Conservation (phyloP, 2,113 vertebrate species). For the Paralichthys olivaceus region DNA sequence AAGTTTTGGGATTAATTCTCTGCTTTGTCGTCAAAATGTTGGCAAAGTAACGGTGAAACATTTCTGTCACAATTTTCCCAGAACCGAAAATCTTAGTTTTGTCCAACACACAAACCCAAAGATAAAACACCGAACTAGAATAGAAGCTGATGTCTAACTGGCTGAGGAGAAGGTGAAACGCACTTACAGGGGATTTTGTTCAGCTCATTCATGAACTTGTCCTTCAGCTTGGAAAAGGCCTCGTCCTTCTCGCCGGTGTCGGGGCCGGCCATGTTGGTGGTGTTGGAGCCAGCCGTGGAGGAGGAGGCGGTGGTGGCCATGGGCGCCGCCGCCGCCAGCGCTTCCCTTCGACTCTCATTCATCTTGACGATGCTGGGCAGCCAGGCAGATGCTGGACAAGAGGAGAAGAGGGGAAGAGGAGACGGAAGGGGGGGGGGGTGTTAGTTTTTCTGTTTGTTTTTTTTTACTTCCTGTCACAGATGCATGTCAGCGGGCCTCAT, state of each 20-base stretch:
- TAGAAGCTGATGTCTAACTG: too few species aligned
- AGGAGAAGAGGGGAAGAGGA: conserved; percentile 10
- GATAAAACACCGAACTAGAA: too few species aligned
- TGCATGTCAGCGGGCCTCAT: conserved; percentile 53
- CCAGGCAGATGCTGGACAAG: conserved; percentile 76
- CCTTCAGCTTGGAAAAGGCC: conserved; percentile 94
- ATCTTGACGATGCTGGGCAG: conserved; percentile 79
- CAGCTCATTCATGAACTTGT: conserved; percentile 99
- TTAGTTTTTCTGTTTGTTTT: conserved; percentile 25
- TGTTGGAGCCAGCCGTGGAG: conserved; percentile 83
- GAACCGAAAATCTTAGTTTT: background rate
- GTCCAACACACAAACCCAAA: background rate
- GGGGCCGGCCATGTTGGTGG: conserved; percentile 85
- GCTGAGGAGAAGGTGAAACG: background rate
- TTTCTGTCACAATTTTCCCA: background rate
- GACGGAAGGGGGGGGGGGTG: background rate
- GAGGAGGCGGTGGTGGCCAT: conserved; percentile 81
- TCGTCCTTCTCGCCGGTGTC: conserved; percentile 89
- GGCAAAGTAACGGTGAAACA: background rate
- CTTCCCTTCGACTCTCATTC: conserved; percentile 92
- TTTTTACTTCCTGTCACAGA: conserved; percentile 52
- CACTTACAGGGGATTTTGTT: conserved; percentile 98
- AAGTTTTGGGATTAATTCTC: background rate
- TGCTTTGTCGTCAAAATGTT: background rate
- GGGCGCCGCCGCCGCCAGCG: conserved; percentile 88